Percentiles rank a stretch among this genome's conserved stretches.
Conservation (phyloP, 2,797 vertebrate species). For the Eleutherodactylus coqui region DNA sequence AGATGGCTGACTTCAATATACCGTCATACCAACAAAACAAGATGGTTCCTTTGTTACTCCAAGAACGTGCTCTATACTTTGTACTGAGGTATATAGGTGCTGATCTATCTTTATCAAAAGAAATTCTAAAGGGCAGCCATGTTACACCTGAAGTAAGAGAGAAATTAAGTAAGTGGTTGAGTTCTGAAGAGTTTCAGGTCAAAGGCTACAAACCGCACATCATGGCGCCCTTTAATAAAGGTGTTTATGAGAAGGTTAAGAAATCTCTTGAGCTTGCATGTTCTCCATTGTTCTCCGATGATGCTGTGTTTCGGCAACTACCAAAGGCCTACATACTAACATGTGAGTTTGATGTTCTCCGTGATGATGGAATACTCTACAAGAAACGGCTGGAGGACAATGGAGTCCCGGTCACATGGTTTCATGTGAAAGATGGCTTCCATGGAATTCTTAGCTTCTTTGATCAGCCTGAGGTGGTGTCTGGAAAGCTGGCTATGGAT, state of each 20-base stretch:
- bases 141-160: constrained; percentile 73
- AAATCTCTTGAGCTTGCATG: constrained; percentile 65
- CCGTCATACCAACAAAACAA: constrained; percentile 86
- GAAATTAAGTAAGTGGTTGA: constrained; percentile 78
- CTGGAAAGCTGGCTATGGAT: constrained; percentile 70
- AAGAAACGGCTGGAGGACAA: constrained; percentile 82
- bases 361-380: constrained; percentile 83
- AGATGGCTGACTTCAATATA: constrained; percentile 79
- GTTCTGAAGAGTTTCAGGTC: constrained; percentile 75
- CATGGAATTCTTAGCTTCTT: constrained; percentile 78
- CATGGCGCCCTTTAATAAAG: constrained; percentile 64
- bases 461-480: constrained; percentile 67
- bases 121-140: constrained; percentile 70
- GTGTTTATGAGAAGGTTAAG: constrained; percentile 65
- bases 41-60: constrained; percentile 76
- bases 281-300: constrained; percentile 79
- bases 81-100: constrained; percentile 73
- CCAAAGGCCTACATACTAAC: constrained; percentile 82
- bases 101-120: constrained; percentile 64
- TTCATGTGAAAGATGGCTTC: constrained; percentile 81
- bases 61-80: constrained; percentile 67
- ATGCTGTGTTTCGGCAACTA: constrained; percentile 72
- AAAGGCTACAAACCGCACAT: constrained; percentile 65
- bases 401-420: constrained; percentile 79
- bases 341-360: constrained; percentile 82